Evolutionary conservation across 2,888 invertebrate species (phyloP).

Genomic region (Euclidia mi): DNA sequence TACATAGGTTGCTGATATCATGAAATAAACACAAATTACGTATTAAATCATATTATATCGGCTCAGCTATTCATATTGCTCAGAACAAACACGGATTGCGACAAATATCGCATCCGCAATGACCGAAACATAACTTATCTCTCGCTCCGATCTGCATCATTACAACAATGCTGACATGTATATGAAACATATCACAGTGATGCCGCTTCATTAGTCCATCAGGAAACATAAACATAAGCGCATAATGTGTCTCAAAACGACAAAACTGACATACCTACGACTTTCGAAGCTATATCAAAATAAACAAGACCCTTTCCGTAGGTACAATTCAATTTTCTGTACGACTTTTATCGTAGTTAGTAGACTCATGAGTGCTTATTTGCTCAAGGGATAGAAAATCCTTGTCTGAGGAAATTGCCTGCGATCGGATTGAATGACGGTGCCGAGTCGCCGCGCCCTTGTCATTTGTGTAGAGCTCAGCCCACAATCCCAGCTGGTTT

Average conservation of each 20-base stretch:
- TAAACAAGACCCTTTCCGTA: constrained; percentile 66
- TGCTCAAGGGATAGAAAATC: constrained; percentile 80
- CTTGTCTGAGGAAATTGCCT: constrained; percentile 78
- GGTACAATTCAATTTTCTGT: constrained; percentile 80
- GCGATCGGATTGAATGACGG: constrained; percentile 78
- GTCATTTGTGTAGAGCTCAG: constrained; percentile 74
- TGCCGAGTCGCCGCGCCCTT: constrained; percentile 63
- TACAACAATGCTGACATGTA: constrained; percentile 30
- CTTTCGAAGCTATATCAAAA: constrained; percentile 50
- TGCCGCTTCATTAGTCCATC: constrained; percentile 50
- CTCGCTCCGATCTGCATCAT: no score
- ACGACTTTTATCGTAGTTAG: constrained; percentile 72
- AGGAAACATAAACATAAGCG: constrained; percentile 45
- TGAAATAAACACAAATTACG: no score
- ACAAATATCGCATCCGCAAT: constrained; percentile 22
- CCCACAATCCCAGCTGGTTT: constrained; percentile 54
- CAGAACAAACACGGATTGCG: constrained; percentile 20
- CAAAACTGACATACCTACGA: constrained; percentile 38
- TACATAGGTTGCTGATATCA: no score
- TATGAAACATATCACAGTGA: constrained; percentile 26
- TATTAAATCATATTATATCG: constrained; percentile 21
- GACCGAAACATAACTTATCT: constrained; percentile 26
- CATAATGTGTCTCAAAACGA: constrained; percentile 42
- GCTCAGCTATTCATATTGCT: not conserved
- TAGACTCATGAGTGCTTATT: constrained; percentile 79